Evolutionary conservation across 2,888 invertebrate genomes (phyloP), one percentile per base, ranked within the genome.

Genomic region (Ochlodes sylvanus): DNA sequence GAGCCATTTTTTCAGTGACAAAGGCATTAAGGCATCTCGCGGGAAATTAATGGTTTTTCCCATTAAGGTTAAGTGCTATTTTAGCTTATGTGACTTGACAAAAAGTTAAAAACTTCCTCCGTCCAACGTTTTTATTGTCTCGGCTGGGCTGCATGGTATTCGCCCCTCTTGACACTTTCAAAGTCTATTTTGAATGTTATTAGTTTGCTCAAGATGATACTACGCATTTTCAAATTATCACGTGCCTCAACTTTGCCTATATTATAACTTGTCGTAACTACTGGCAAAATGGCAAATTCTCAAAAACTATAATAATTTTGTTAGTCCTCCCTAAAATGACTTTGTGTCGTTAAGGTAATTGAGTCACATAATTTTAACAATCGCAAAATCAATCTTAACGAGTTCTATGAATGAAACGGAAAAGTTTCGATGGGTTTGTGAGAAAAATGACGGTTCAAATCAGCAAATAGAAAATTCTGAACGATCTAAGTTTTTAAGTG

Each of bases 1-100:
- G 60, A 66, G 60, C 32, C 64, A 86, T 87, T 86, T 87, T 86
- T 84, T 82, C 77, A 77, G 76, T 83, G 84, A 87, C 86, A 85
- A 85, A 85, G 78, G 83, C 85, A 83, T 87, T 87, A 85, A 80
- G 82, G 82, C 83, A 84, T 88, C 87, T 86, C 83, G 79, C 81
- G 83, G 84, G 81, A 86, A 86, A 88, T 88, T 88, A 88, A 88
- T 88, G 88, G 82, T 81, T 73, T 79, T 77, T 74, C 80, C 88
- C 85, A 89, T 89, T 89, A 89, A 87, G 87, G 87, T 87, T 88
- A 88, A 89, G 88, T 89, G 88, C 84, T 85, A 85, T 88, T 88
- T 87, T 85, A 84, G 86, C 82, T 86, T 82, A 86, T 87, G 87
- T 89, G 87, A 88, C 88, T 88, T 86, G 85, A 82, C 86, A 82